Percentiles rank a stretch among this genome's conserved stretches.
Evolutionary conservation across 2,113 vertebrate species (phyloP).

Genomic region (Vidua macroura): DNA sequence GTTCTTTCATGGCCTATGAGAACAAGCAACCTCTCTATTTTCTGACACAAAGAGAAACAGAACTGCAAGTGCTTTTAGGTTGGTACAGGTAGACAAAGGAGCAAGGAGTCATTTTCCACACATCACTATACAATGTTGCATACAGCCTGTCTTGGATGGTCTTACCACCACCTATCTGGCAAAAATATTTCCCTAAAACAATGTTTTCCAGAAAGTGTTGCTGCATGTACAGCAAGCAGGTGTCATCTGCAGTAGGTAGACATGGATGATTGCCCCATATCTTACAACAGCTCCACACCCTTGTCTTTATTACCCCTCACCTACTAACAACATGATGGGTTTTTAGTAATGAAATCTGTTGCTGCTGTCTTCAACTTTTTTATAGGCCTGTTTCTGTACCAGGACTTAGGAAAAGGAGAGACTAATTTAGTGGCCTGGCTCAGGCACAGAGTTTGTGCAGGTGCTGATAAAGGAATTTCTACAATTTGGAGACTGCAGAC

Average conservation of each 20-base stretch:
- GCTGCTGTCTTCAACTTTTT: neutral
- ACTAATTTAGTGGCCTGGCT: neutral
- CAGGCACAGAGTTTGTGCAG: conserved; percentile 18
- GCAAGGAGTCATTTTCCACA: neutral
- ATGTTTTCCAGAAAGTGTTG: neutral
- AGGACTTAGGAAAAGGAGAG: neutral
- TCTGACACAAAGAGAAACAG: neutral
- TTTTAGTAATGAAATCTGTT: neutral
- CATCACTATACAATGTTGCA: neutral
- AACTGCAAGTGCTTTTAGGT: neutral
- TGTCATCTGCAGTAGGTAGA: neutral
- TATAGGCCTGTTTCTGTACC: neutral
- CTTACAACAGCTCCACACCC: neutral
- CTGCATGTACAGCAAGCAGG: neutral
- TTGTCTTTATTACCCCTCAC: neutral
- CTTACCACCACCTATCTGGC: neutral
- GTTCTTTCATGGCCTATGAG: neutral
- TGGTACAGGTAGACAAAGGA: neutral
- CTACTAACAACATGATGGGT: neutral
- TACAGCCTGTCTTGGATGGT: neutral
- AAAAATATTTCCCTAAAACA: neutral
- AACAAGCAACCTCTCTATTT: neutral
- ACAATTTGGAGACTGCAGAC: conserved; percentile 1
- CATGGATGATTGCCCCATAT: neutral
- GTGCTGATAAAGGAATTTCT: conserved; percentile 25